phyloP scores from a whole-genome alignment of 2,888 invertebrate species.

The Papilio gigon region DNA sequence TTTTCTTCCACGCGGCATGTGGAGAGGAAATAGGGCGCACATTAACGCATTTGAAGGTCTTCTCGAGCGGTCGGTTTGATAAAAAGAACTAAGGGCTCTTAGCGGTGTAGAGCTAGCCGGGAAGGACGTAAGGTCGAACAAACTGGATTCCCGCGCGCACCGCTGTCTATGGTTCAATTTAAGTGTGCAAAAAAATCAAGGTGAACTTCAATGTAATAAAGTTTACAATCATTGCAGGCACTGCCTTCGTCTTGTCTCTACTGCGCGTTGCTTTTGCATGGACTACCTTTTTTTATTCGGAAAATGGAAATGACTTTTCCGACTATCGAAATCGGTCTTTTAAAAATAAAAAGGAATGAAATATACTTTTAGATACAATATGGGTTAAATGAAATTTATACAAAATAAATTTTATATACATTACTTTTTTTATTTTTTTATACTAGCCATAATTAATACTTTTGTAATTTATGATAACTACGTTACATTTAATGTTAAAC shows the following conservation, averaged over 20 bases:
- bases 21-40: conserved; percentile 15
- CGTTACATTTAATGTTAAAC: no score
- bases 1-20: background rate
- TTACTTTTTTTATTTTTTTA: no score
- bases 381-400: no score
- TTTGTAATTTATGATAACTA: no score
- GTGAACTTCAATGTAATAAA: conserved; percentile 36
- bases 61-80: conserved; percentile 57
- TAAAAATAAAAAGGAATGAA: no score
- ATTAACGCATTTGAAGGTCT: conserved; percentile 50
- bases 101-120: conserved; percentile 70
- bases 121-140: conserved; percentile 74
- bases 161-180: conserved; percentile 49
- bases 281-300: background rate
- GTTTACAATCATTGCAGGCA: background rate
- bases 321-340: no score
- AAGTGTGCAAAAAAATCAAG: conserved; percentile 39
- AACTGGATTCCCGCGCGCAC: conserved; percentile 63
- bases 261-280: background rate
- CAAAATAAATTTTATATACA: no score
- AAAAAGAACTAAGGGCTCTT: conserved; percentile 71
- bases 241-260: conserved; percentile 4
- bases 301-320: background rate
- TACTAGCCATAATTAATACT: no score
- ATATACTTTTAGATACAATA: no score